Conservation (phyloP, 2,888 invertebrate species). For the Phania funesta region DNA sequence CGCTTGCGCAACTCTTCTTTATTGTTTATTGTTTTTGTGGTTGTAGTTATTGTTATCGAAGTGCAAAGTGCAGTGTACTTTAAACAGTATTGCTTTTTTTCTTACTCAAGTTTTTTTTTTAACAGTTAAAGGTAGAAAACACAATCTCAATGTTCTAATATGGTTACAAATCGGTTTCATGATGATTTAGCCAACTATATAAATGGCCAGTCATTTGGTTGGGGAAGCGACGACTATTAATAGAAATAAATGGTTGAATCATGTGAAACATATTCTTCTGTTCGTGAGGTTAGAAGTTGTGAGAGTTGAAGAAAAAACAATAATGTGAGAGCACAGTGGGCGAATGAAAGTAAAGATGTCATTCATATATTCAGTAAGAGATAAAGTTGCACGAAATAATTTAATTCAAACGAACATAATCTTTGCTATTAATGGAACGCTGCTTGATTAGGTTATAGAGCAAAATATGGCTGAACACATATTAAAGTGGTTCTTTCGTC, state of each 20-base stretch:
- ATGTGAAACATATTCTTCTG: conserved; percentile 24
- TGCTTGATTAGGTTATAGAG: no score
- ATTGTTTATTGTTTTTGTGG: conserved; percentile 20
- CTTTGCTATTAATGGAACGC: no score
- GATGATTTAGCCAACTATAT: conserved; percentile 27
- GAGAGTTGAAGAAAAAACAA: background rate
- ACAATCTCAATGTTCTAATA: conserved; percentile 43
- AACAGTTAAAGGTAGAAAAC: conserved; percentile 52
- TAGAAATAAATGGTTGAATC: conserved; percentile 34
- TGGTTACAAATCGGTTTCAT: conserved; percentile 45
- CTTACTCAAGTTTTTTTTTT: background rate
- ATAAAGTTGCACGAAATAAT: no score
- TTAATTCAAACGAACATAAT: no score
- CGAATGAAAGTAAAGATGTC: background rate
- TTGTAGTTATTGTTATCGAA: conserved; percentile 7
- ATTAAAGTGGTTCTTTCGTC: no score
- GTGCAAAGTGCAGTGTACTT: conserved; percentile 63
- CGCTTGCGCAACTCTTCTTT: conserved; percentile 49
- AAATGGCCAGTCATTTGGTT: conserved; percentile 18
- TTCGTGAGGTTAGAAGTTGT: conserved; percentile 23
- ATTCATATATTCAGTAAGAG: no score
- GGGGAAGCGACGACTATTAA: conserved; percentile 24
- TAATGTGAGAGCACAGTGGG: background rate
- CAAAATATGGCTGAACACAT: no score
- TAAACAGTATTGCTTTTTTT: conserved; percentile 23